Conservation (phyloP, 2,797 vertebrate species). For the Gymnothorax reevesii region DNA sequence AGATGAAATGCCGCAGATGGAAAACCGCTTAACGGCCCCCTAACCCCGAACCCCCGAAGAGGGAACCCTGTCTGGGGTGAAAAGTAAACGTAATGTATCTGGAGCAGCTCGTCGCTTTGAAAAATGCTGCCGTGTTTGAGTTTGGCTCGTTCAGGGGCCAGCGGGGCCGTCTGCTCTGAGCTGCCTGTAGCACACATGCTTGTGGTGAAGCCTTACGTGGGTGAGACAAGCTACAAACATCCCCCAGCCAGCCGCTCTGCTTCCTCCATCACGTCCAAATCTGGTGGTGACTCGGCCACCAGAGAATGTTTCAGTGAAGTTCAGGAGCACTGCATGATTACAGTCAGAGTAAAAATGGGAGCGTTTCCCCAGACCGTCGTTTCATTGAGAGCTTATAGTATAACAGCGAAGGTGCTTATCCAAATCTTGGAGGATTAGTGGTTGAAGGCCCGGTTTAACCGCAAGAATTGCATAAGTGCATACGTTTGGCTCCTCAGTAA, state of each 20-base stretch:
- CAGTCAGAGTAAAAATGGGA: no score
- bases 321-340: no score
- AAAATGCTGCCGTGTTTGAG: not conserved
- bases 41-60: not conserved
- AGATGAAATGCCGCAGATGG: not conserved
- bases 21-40: not conserved
- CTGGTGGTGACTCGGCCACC: not conserved
- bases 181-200: not conserved
- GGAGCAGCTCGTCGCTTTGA: not conserved
- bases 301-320: not conserved
- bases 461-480: no score
- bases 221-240: not conserved
- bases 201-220: not conserved
- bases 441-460: no score
- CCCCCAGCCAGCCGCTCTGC: not conserved
- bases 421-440: no score
- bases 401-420: no score
- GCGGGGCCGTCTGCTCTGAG: not conserved
- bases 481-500: no score
- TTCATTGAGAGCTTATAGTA: no score
- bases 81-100: conserved; percentile 3
- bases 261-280: not conserved
- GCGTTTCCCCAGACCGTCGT: no score
- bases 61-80: not conserved
- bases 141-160: not conserved